These are phyloP conservation scores for Neosalanx taihuensis DNA, from an alignment of 2,797 vertebrate genomes.

Conservation along the genomic window DNA sequence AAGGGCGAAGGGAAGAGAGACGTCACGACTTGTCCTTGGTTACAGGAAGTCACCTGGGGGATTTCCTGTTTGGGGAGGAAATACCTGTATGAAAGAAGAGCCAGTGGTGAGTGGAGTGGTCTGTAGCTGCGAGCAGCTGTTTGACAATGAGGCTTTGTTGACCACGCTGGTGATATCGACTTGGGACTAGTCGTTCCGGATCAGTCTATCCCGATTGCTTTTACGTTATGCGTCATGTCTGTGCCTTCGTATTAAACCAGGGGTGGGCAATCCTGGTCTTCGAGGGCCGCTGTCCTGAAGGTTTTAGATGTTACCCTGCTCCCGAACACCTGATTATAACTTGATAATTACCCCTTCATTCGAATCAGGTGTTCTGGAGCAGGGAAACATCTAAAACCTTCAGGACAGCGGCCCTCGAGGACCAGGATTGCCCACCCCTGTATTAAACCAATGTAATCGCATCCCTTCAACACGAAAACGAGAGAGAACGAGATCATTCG, in stretches of 20 bases:
- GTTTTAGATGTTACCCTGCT: no score
- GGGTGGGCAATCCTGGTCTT: no score
- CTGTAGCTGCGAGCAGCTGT: background rate
- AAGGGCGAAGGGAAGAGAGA: background rate
- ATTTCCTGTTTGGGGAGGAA: background rate
- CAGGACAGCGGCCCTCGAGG: no score
- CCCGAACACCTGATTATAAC: no score
- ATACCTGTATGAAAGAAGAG: background rate
- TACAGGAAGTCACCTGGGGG: background rate
- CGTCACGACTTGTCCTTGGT: background rate
- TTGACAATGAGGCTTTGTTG: background rate
- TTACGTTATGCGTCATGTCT: background rate
- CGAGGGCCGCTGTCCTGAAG: no score
- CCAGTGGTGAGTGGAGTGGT: background rate
- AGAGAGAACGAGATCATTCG: constrained; percentile 5
- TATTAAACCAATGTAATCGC: background rate
- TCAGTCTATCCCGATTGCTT: background rate
- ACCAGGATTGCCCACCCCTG: no score
- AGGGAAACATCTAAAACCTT: no score
- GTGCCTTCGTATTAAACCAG: background rate
- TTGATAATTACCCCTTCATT: no score
- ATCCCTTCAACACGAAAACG: background rate
- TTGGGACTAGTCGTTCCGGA: background rate
- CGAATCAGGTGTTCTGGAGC: no score
- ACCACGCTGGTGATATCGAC: background rate